These are phyloP conservation scores for Pan troglodytes DNA, from an alignment of 2,113 vertebrate genomes.

Conservation along the genomic window DNA sequence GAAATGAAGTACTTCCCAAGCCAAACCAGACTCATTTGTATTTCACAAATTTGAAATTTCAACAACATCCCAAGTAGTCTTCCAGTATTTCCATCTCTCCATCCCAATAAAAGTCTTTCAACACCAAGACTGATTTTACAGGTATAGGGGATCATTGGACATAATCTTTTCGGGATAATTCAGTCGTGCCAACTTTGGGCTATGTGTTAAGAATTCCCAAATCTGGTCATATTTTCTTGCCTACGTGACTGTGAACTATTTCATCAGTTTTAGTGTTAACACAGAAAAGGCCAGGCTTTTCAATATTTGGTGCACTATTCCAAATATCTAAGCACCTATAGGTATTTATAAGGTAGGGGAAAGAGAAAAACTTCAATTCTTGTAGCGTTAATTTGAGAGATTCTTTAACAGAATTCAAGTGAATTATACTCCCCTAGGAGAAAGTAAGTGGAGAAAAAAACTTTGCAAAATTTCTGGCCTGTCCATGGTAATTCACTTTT, in stretches of 20 bases:
- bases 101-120: neutral
- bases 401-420: neutral
- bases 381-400: neutral
- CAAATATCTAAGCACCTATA: neutral
- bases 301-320: neutral
- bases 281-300: neutral
- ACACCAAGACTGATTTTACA: neutral
- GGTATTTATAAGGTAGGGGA: neutral
- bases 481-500: neutral
- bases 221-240: neutral
- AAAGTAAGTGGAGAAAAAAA: neutral
- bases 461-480: neutral
- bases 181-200: neutral
- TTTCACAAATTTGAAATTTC: neutral
- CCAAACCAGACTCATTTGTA: neutral
- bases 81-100: neutral
- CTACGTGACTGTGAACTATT: neutral
- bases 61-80: neutral
- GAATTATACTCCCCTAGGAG: neutral
- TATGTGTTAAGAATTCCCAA: neutral
- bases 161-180: neutral
- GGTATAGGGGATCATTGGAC: neutral
- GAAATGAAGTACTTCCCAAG: neutral
- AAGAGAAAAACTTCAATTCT: neutral
- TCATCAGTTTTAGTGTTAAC: neutral